phyloP scores from a whole-genome alignment of 2,888 invertebrate species.

The Nephrotoma guestfalica region DNA sequence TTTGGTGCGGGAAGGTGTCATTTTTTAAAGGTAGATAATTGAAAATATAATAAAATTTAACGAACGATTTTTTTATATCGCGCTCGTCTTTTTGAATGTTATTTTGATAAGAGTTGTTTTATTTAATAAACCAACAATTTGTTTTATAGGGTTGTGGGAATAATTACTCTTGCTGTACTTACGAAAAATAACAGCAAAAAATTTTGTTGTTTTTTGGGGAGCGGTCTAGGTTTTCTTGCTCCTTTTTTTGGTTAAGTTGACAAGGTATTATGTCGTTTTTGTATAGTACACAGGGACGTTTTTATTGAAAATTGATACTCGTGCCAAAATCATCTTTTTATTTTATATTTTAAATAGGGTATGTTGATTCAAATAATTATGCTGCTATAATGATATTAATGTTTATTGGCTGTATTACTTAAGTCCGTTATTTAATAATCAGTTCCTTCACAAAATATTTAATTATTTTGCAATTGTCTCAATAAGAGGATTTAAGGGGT shows the following conservation, averaged over 20 bases:
- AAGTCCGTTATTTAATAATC: neutral
- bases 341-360: neutral
- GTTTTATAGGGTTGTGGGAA: neutral
- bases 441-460: neutral
- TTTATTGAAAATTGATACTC: neutral
- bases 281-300: neutral
- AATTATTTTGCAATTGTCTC: neutral
- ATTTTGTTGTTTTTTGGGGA: neutral
- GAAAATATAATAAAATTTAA: neutral
- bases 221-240: neutral
- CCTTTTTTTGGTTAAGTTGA: neutral
- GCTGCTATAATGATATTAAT: neutral
- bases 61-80: neutral
- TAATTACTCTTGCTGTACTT: neutral
- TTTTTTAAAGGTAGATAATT: neutral
- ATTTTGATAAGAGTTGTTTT: neutral
- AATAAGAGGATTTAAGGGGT: neutral
- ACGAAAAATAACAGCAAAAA: neutral
- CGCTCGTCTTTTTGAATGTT: neutral
- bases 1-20: neutral
- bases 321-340: neutral
- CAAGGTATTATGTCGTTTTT: neutral
- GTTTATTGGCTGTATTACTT: neutral
- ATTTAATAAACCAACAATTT: neutral
- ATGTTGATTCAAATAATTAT: neutral